Conservation (phyloP, 2,113 vertebrate species). For the Salvelinus fontinalis region DNA sequence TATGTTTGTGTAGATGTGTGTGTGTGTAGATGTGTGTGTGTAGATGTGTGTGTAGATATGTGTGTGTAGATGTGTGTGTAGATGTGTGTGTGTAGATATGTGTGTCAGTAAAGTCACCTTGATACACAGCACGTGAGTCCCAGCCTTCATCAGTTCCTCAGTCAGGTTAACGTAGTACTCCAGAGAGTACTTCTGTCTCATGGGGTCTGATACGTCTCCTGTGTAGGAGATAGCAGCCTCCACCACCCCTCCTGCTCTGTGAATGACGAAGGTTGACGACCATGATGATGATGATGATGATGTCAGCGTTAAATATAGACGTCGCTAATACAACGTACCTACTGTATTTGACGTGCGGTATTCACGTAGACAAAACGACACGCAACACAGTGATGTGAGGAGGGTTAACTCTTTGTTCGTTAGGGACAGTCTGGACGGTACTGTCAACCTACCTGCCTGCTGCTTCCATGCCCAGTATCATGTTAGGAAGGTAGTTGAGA, state of each 20-base stretch:
- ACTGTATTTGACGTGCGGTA: too few species aligned
- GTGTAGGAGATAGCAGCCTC: slow-evolving; percentile 95
- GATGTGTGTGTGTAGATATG: not conserved
- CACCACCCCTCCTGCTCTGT: slow-evolving; percentile 83
- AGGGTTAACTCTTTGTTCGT: too few species aligned
- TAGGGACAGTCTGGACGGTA: too few species aligned
- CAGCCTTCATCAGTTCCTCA: slow-evolving; percentile 85
- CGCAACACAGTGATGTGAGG: too few species aligned
- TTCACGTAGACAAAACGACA: too few species aligned
- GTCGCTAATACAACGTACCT: too few species aligned
- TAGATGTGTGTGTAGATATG: not conserved
- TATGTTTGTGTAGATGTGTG: too few species aligned
- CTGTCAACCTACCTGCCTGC: slow-evolving; percentile 59
- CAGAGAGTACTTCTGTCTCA: slow-evolving; percentile 86
- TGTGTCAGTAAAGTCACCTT: slow-evolving; percentile 73
- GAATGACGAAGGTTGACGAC: too few species aligned
- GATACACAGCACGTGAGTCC: slow-evolving; percentile 89
- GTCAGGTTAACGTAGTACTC: slow-evolving; percentile 86
- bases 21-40: too few species aligned
- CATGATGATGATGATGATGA: too few species aligned
- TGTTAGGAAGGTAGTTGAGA: slow-evolving; percentile 93
- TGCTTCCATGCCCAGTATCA: slow-evolving; percentile 92
- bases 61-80: not conserved
- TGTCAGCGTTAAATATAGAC: too few species aligned
- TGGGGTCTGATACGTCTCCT: slow-evolving; percentile 84